phyloP scores from a whole-genome alignment of 1,140 invertebrate species.

The Leptinotarsa undecemlineata region DNA sequence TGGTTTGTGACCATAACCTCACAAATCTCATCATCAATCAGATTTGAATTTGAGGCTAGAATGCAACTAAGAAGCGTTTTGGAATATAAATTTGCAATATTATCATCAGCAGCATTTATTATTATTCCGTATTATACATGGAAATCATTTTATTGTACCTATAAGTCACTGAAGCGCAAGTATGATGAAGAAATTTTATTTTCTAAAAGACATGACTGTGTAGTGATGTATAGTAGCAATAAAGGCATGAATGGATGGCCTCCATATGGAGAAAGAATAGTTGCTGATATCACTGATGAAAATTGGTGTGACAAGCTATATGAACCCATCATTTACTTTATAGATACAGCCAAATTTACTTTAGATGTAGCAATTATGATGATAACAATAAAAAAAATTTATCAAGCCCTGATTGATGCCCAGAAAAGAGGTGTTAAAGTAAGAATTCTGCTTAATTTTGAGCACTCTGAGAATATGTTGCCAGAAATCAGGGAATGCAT shows the following conservation, averaged over 20 bases:
- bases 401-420: conserved; percentile 29
- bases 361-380: conserved; percentile 36
- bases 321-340: conserved; percentile 40
- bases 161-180: conserved; percentile 14
- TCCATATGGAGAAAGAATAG: conserved; percentile 18
- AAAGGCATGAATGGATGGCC: conserved; percentile 37
- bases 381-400: conserved; percentile 26
- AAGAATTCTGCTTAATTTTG: conserved; percentile 35
- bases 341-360: conserved; percentile 31
- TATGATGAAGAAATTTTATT: conserved; percentile 31
- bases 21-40: too few relatives aligned
- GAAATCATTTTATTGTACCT: conserved; percentile 30
- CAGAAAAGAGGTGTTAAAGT: conserved; percentile 35
- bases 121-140: conserved; percentile 15
- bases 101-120: conserved; percentile 24
- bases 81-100: neutral
- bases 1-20: too few relatives aligned
- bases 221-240: conserved; percentile 31
- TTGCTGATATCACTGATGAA: conserved; percentile 25
- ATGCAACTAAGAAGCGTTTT: neutral
- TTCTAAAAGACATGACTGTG: conserved; percentile 37
- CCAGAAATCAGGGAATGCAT: conserved; percentile 23
- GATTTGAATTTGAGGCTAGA: neutral
- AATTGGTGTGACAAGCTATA: conserved; percentile 24
- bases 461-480: conserved; percentile 7